Evolutionary conservation across 2,888 invertebrate species (phyloP).

Genomic region (Harpagoxenus sublaevis): DNA sequence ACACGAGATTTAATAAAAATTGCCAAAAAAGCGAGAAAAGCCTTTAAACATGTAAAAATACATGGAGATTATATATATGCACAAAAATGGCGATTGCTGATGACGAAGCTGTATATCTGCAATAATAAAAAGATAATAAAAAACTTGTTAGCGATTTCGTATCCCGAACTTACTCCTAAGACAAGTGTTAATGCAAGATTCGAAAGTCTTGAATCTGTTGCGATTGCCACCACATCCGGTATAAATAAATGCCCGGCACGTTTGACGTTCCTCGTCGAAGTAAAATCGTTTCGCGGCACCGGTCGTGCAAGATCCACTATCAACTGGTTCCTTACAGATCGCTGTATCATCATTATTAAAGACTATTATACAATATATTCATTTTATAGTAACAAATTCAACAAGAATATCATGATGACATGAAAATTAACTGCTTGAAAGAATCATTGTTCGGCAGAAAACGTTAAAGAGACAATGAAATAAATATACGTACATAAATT

Average conservation of each 20-base stretch:
- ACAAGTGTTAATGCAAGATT: constrained; percentile 90
- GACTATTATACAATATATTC: constrained; percentile 39
- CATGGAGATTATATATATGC: neutral
- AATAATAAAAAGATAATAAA: neutral
- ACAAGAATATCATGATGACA: neutral
- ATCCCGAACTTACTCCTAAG: constrained; percentile 83
- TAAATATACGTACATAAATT: constrained; percentile 81
- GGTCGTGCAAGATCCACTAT: constrained; percentile 88
- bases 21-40: neutral
- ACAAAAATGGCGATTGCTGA: constrained; percentile 41
- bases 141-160: constrained; percentile 6
- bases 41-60: constrained; percentile 26
- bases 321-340: constrained; percentile 89
- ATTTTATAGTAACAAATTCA: neutral
- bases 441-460: neutral
- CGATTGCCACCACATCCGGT: constrained; percentile 95
- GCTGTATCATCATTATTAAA: constrained; percentile 60
- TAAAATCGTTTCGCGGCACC: constrained; percentile 90
- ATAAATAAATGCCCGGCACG: constrained; percentile 94
- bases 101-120: constrained; percentile 1
- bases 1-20: neutral
- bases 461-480: neutral
- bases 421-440: neutral
- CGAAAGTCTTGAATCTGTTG: constrained; percentile 93
- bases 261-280: constrained; percentile 90